Base-by-base conservation (phyloP, 1,140 invertebrate species). In the Arion vulgaris region DNA sequence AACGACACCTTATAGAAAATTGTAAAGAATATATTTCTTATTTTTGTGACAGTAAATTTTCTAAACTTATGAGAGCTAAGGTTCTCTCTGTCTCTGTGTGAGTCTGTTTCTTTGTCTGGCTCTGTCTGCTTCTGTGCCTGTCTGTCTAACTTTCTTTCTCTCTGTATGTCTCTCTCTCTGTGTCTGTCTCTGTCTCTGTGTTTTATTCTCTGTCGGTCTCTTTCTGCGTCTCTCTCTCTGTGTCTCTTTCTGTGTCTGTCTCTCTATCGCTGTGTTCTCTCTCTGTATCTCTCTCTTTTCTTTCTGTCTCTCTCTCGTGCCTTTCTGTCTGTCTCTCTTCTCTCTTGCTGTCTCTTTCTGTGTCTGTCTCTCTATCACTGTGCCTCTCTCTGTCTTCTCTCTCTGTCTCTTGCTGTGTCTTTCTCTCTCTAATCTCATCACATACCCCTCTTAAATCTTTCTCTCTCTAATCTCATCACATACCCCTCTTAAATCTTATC, bases 301-400 rank as follows among this genome's bases (percentile, higher is more conserved):
- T 45, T 7, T 45, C 41, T 45, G 15, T 45, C 41, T 71, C 9
- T 71, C 38, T 45, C 5, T 69, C 57, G n/a, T 51, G 4, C 23
- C 66, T 41, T 2, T 38, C 32, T 28, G 1, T 71, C 68, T 80
- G 5, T 71, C 45, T 80, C 62, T 80, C 36, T 41, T 75, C 73
- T 75, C 9, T 49, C 41, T 75, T 5, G 41, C 41, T 49, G 19
- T 73, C 71, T 73, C 53, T 5, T n/a, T 57, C 53, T 57, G 17
- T 57, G 9, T 38, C 45, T 80, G 9, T 71, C 39, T 71, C 38
- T 45, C 5, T 69, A 17, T 51, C 28, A 15, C 66, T 9, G 15
- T 38, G 9, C 11, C 32, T 71, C 68, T 80, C 45, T 71, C 45
- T 80, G 62, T 80, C 36, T 41, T 75, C 73, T 75, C 41, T 49